Evolutionary conservation across 2,113 vertebrate genomes (phyloP), one percentile per base, ranked within the genome.

Genomic region (Hippocampus barbouri): DNA sequence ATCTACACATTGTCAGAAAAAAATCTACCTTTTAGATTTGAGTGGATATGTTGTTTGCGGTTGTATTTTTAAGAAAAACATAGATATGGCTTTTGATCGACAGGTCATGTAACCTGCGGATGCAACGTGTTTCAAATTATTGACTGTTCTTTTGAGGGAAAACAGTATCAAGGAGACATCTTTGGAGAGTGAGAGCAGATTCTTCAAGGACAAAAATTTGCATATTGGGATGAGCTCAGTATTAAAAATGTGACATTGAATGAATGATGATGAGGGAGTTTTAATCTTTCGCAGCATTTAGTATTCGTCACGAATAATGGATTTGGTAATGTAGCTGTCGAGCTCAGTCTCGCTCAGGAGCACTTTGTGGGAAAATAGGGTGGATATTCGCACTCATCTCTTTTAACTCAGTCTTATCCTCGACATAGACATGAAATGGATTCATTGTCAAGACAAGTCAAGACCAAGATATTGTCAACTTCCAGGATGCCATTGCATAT

Each of bases 181-280:
- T 8, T 63, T 63, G 23, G 38, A 63, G 61, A 40, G n/a, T 41
- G 21, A 41, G 34, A 63, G 20, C 16, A 65, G 61, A n/a, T 11
- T 65, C 21, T 23, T 43, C 20, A 23, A 65, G 40, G 21, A 43
- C 40, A 65, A 21, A 40, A 18, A 43, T 65, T 43, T 65, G 40
- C 62, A 43, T 65, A 43, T 23, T 43, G 40, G 40, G 21, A n/a
- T 23, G 40, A 43, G 62, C 43, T 41, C 62, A 65, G 40, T 11
- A 43, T 7, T 23, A n/a, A 65, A 65, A 65, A 65, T 23, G 21
- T 20, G 61, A 63, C 61, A 63, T 41, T 63, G n/a, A n/a, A 62
- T 38, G 16, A 62, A 34, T 62, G 12, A 45, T 23, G 62, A 43
- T 2, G 21, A 8, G 11, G 62, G 16, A 11, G 12, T n/a, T 38